Percentiles rank a stretch among this genome's conserved stretches.
Evolutionary conservation across 2,113 vertebrate species (phyloP).

Genomic region (rabbit (Oryctolagus cuniculus)): mOryCun1.1 NC_091439.1:51153501-51154000

Average conservation of each 20-base stretch:
- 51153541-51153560: not conserved
- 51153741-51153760: no score
- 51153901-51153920: not conserved
- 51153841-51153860: not conserved
- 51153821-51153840: not conserved
- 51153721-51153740: no score
- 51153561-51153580: not conserved
- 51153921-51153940: slow-evolving; percentile 48
- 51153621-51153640: not conserved
- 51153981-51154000: slow-evolving; percentile 35
- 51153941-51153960: slow-evolving; percentile 60
- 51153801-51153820: not conserved
- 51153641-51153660: not conserved
- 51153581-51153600: not conserved
- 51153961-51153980: slow-evolving; percentile 28
- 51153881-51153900: not conserved
- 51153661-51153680: not conserved
- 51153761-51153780: no score
- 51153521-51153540: not conserved
- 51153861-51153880: not conserved
- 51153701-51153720: no score
- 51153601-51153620: not conserved
- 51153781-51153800: not conserved
- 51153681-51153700: no score
- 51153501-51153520: slow-evolving; percentile 5